Percentiles rank a stretch among this genome's conserved stretches.
Evolutionary conservation across 2,113 vertebrate species (phyloP).

Genomic region (Thymallus thymallus): DNA sequence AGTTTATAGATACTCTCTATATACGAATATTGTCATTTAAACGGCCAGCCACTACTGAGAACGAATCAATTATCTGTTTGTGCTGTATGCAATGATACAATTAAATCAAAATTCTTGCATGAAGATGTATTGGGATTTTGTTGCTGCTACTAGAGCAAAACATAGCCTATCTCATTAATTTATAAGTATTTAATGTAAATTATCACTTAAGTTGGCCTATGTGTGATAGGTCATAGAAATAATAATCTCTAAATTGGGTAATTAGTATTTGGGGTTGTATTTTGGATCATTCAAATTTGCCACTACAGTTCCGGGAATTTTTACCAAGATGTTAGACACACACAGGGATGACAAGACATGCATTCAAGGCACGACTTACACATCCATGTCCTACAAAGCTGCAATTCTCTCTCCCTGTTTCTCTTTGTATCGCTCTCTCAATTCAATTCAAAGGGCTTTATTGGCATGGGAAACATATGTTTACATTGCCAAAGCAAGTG

Average conservation of each 20-base stretch:
- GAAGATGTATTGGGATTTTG: no score
- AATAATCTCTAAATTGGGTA: no score
- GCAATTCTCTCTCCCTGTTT: not conserved
- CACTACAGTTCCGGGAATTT: not conserved
- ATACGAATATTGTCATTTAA: not conserved
- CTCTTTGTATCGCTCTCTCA: no score
- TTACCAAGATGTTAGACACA: not conserved
- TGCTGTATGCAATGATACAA: not conserved
- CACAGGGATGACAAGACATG: not conserved
- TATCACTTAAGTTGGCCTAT: no score
- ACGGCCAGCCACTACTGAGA: constrained; percentile 8
- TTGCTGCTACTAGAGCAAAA: no score
- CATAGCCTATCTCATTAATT: no score
- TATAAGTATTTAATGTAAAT: no score
- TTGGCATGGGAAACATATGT: no score
- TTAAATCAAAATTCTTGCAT: not conserved
- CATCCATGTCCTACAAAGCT: not conserved
- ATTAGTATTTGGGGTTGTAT: no score
- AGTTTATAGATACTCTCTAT: not conserved
- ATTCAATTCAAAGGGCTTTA: no score
- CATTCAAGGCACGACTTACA: not conserved
- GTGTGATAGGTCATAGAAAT: no score
- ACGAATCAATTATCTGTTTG: not conserved
- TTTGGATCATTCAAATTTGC: not conserved
- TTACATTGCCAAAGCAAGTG: no score